Evolutionary conservation across 1,140 invertebrate genomes (phyloP).

Genomic region (Pseudomyrmex concolor): DNA sequence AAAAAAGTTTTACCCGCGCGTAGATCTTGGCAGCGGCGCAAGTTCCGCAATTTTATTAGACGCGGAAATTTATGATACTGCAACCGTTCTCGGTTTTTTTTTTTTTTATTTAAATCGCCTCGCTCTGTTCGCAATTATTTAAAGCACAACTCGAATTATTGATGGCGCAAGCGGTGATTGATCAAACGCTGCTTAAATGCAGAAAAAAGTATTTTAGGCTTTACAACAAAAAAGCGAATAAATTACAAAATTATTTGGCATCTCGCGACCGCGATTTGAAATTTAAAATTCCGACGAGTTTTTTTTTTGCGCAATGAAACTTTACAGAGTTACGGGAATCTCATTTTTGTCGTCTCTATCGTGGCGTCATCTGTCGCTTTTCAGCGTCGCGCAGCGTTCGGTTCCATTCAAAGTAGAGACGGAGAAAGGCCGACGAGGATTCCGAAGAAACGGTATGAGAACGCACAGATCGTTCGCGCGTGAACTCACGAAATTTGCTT

Average conservation of each 20-base stretch:
- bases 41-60: neutral
- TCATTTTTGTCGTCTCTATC: slow-evolving; percentile 1
- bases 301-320: slow-evolving; percentile 21
- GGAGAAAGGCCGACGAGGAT: neutral
- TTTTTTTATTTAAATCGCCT: neutral
- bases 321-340: neutral
- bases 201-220: too few species aligned
- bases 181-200: neutral
- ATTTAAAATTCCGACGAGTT: neutral
- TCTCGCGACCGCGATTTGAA: neutral
- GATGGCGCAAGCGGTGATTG: neutral
- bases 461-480: slow-evolving; percentile 2
- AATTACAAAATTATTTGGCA: neutral
- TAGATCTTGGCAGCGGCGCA: neutral
- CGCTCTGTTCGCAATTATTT: neutral
- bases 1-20: slow-evolving; percentile 17
- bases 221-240: too few species aligned
- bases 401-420: neutral
- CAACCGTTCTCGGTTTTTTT: too few species aligned
- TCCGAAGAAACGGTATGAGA: slow-evolving; percentile 11
- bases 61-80: neutral
- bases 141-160: neutral
- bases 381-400: neutral
- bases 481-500: slow-evolving; percentile 11
- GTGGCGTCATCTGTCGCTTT: neutral